Percentiles rank a stretch among this genome's conserved stretches.
These are phyloP conservation scores for Hydropsyche tenuis DNA, from an alignment of 1,140 invertebrate genomes.

Conservation along the genomic window DNA sequence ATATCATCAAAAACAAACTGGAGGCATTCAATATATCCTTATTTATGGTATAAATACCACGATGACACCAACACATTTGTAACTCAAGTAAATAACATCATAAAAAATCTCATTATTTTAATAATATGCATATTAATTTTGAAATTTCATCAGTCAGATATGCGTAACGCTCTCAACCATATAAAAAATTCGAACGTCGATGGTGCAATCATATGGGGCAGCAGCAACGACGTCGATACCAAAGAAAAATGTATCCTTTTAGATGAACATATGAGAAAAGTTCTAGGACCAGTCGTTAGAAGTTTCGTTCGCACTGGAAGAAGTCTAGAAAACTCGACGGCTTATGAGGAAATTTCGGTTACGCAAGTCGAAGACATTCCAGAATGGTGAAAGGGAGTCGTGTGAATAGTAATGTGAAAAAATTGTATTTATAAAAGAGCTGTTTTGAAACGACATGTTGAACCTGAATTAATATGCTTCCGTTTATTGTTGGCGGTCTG, in stretches of 20 bases:
- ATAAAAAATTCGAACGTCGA: slow-evolving; percentile 64
- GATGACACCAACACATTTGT: slow-evolving; percentile 65
- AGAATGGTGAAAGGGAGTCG: neutral
- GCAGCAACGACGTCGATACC: slow-evolving; percentile 72
- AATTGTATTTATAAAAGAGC: neutral
- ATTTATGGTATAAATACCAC: slow-evolving; percentile 75
- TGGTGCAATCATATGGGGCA: slow-evolving; percentile 77
- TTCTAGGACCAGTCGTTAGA: slow-evolving; percentile 66
- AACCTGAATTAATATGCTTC: neutral
- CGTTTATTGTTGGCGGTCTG: neutral
- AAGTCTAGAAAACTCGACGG: too few relatives aligned
- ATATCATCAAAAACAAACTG: slow-evolving; percentile 55
- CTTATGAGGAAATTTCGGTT: neutral
- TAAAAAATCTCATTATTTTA: too few relatives aligned
- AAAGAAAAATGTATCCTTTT: slow-evolving; percentile 68
- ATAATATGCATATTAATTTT: too few relatives aligned
- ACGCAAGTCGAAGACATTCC: neutral
- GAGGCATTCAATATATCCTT: slow-evolving; percentile 64
- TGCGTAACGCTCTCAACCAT: slow-evolving; percentile 62
- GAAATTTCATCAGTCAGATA: slow-evolving; percentile 65
- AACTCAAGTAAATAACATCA: slow-evolving; percentile 56
- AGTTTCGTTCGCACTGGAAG: slow-evolving; percentile 46
- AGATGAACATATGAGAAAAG: slow-evolving; percentile 64
- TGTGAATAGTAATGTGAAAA: neutral
- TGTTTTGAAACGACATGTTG: neutral